Evolutionary conservation across 2,888 invertebrate genomes (phyloP), one percentile per base, ranked within the genome.

Genomic region (Leptinotarsa tumamoca): DNA sequence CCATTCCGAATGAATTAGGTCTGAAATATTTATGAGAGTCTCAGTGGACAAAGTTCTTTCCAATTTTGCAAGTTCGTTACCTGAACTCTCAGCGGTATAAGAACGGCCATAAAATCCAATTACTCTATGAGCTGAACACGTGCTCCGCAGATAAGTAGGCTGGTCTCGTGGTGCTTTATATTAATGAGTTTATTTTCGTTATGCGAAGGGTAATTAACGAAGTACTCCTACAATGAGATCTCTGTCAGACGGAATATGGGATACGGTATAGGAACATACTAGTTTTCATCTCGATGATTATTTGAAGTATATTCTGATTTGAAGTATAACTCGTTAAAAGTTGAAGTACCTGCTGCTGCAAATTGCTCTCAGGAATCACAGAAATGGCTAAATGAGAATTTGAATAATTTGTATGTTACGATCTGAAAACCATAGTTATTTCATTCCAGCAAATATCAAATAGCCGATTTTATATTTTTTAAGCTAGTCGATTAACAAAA

Each of bases 51-150:
- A 66, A 72, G 67, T 75, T 72, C 72, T 68, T 72, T 71, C 73
- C 70, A 71, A 67, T 72, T 72, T 54, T 66, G 68, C 72, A 61
- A 75, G 71, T 75, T 61, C 72, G 71, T 75, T 75, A 72, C 68
- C 71, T 51, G 54, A 75, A 75, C 75, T 72, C 76, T 61, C 70
- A 43, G 72, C 67, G 56, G 61, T n/a, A 66, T 72, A 43, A 61
- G 43, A 67, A 73, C 70, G 61, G 66, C 71, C 76, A 76, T 73
- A 73, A 73, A 73, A 76, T 72, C 73, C 71, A 73, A 76, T 71
- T 76, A 76, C 73, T 73, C 70, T 54, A 73, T 66, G 67, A 56
- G 73, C 67, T 66, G 76, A 73, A 72, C 76, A 71, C 76, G 76
- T 76, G 73, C 76, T 76, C 27, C 18, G 52, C 56, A 66, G 50